Evolutionary conservation across 2,888 invertebrate species (phyloP).

Genomic region (Gymnocheta viridis): DNA sequence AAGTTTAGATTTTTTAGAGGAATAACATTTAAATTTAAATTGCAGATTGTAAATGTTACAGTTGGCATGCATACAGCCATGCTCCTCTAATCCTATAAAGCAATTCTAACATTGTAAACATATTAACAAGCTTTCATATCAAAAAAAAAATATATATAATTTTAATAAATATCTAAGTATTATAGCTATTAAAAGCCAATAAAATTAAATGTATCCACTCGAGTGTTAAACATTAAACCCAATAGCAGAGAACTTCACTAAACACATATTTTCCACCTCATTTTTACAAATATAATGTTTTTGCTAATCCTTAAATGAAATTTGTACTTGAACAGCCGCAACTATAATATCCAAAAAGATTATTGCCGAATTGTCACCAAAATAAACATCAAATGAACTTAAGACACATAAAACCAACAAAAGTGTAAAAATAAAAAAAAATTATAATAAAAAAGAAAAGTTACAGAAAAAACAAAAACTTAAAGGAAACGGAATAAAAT

Average conservation of each 20-base stretch:
- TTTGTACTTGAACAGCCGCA: conserved; percentile 14
- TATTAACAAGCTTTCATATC: neutral
- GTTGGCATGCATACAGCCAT: too few relatives aligned
- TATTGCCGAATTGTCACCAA: conserved; percentile 60
- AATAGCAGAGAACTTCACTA: neutral
- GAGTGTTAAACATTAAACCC: neutral
- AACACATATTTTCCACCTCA: neutral
- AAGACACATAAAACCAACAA: conserved; percentile 1
- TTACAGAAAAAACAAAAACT: neutral
- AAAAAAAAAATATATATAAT: neutral
- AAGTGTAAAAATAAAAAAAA: neutral
- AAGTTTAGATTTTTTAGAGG: too few relatives aligned
- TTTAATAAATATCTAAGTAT: neutral
- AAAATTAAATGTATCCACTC: neutral
- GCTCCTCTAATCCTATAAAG: too few relatives aligned
- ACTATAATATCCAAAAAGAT: conserved; percentile 42
- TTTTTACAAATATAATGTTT: neutral
- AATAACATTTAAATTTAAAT: too few relatives aligned
- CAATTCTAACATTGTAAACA: too few relatives aligned
- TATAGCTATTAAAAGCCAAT: neutral
- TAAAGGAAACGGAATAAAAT: conserved; percentile 22
- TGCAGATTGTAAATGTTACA: too few relatives aligned
- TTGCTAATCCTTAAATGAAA: conserved; percentile 33
- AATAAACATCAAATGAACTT: conserved; percentile 44
- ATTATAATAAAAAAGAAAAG: neutral